Evolutionary conservation across 2,113 vertebrate genomes (phyloP).

Genomic region (Pituophis catenifer): DNA sequence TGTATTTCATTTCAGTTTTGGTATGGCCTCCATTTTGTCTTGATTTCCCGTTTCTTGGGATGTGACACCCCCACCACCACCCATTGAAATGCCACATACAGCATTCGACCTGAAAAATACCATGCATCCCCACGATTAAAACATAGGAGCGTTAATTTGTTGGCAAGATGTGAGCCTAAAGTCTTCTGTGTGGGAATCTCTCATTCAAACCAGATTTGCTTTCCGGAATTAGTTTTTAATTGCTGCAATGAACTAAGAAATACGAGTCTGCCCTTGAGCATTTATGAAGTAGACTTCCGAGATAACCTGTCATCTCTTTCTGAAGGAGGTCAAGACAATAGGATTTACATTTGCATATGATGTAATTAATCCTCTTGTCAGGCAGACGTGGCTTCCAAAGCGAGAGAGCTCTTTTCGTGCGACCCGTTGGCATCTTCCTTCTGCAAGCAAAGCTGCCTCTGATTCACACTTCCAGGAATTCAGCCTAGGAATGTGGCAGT

Average conservation of each 20-base stretch:
- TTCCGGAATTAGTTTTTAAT: neutral
- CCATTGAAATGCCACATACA: neutral
- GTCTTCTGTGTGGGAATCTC: neutral
- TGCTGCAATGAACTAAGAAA: neutral
- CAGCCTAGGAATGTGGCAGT: constrained; percentile 44
- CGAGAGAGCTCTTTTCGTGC: neutral
- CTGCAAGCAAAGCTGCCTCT: constrained; percentile 10
- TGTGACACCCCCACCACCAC: neutral
- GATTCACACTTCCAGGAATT: constrained; percentile 74
- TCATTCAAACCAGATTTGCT: neutral
- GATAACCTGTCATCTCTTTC: neutral
- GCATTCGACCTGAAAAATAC: neutral
- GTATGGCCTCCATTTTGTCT: neutral
- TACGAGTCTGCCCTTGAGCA: neutral
- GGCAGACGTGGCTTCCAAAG: neutral
- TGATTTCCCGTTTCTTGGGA: neutral
- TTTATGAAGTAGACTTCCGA: neutral
- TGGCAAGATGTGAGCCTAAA: neutral
- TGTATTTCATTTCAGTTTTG: neutral
- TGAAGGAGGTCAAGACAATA: neutral
- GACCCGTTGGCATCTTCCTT: neutral
- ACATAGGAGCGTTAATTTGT: neutral
- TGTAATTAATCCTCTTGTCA: neutral
- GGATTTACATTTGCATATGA: neutral
- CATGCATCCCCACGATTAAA: neutral